Evolutionary conservation across 2,888 invertebrate genomes (phyloP), one percentile per base, ranked within the genome.

Genomic region (Leistus spinibarbis): DNA sequence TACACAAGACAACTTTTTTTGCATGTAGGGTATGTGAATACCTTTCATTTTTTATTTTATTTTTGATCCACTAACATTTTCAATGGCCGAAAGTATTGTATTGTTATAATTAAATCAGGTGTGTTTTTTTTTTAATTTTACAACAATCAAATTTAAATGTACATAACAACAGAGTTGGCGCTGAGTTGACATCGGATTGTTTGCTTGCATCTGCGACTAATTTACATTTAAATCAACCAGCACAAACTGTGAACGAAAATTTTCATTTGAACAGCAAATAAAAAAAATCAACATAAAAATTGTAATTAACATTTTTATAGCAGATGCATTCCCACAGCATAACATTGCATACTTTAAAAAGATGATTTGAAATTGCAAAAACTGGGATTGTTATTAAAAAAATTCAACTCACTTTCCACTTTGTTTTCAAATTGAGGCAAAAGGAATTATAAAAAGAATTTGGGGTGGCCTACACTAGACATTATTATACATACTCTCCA

Each of bases 181-280:
- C 16, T 69, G 19, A n/a, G 60, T 57, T 60, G 60, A 60, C 40
- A 57, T 60, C 17, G 69, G 20, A 22, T 56, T 16, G 64, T 19
- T 17, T 40, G 40, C 40, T 9, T 9, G 54, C 72, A 63, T 71
- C 72, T 72, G 54, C 67, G 9, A 20, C 19, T 16, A 67, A 73
- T 73, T 73, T 73, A 73, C 67, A 73, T 73, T 73, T 73, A 73
- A 73, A 73, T 73, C 73, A 73, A 56, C 66, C 66, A 66, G 62
- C 66, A 73, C 73, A 73, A 67, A 66, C 73, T 67, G 67, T 66
- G 57, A 23, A 63, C 63, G 73, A 72, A 67, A 65, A 66, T 73
- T 73, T 73, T 73, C 56, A 73, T 73, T 73, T 73, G 22, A 20
- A n/a, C n/a, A 57, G 20, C 57, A 16, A 19, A 65, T 67, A 60